A percentile compares a stretch with the other conserved stretches of the same genome.
These are phyloP conservation scores for Rhabdornis inornatus DNA, from an alignment of 2,113 vertebrate species.

Conservation along the genomic window DNA sequence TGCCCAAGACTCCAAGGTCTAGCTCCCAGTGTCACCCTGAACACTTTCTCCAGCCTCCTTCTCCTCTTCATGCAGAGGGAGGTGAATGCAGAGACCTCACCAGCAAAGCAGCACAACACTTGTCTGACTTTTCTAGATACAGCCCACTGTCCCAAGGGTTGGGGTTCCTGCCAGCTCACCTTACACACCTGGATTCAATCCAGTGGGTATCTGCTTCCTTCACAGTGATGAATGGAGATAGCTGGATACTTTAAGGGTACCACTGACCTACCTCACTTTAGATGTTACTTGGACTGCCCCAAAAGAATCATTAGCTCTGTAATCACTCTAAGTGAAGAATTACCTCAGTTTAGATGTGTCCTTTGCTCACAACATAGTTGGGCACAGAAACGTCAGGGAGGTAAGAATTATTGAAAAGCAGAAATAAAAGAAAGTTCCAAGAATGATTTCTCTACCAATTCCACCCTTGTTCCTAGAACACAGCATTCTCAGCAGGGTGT, in stretches of 20 bases:
- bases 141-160: fast-evolving
- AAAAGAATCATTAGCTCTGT: background rate
- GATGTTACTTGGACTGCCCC: background rate
- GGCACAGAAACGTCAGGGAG: background rate
- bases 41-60: background rate
- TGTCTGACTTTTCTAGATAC: background rate
- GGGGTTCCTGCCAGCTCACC: background rate
- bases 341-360: background rate
- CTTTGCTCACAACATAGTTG: fast-evolving
- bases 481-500: background rate
- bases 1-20: background rate
- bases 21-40: background rate
- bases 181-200: background rate
- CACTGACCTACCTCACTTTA: background rate
- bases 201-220: background rate
- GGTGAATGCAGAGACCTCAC: background rate
- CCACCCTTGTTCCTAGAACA: background rate
- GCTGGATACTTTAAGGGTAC: background rate
- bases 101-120: background rate
- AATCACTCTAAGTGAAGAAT: background rate
- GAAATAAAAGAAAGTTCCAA: background rate
- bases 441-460: background rate
- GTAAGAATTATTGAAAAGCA: background rate
- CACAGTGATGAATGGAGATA: background rate
- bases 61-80: background rate